Evolutionary conservation across 2,113 vertebrate genomes (phyloP), one percentile per base, ranked within the genome.

Genomic region (Grus americana): DNA sequence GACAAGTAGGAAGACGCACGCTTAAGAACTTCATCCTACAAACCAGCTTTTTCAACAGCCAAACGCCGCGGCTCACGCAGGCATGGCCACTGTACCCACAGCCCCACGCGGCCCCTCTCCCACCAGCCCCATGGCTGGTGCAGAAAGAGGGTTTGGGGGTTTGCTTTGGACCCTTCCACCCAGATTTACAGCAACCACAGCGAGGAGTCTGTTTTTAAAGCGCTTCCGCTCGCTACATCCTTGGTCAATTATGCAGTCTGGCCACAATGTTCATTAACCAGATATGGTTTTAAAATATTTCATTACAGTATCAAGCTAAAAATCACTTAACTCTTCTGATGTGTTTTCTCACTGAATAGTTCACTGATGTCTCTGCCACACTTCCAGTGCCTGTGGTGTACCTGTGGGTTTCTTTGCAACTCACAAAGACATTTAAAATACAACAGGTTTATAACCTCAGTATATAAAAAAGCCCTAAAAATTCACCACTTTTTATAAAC

Each of bases 11-110:
- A 61, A 94, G 91, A 79, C 0, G 13, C 27, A 44, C 8, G 30
- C 38, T 30, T 26, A 52, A 86, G 65, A 88, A 47, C 47, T 61
- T 71, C 32, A 57, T 63, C 32, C 58, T 44, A 36, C 66, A 61
- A 50, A 59, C 6, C 7, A 11, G 34, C n/a, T 72, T 46, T 47
- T 49, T 34, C 44, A 29, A 14, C 9, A 61, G 57, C 10, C 24
- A 12, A 30, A 36, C 2, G 1, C 50, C 55, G 22, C 1, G 0
- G 24, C 50, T 59, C 55, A 7, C 2, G 0, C 0, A 1, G 61
- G 71, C 79, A 62, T 1, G 1, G 65, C 24, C 72, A 50, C 21
- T 0, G 5, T 58, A 24, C 24, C 29, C 57, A 9, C 61, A 27
- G 71, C 23, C 58, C 34, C n/a, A 8, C 1, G 1, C 4, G 0